Evolutionary conservation across 1,140 invertebrate species (phyloP).

Genomic region (Drosophila setifemur): DNA sequence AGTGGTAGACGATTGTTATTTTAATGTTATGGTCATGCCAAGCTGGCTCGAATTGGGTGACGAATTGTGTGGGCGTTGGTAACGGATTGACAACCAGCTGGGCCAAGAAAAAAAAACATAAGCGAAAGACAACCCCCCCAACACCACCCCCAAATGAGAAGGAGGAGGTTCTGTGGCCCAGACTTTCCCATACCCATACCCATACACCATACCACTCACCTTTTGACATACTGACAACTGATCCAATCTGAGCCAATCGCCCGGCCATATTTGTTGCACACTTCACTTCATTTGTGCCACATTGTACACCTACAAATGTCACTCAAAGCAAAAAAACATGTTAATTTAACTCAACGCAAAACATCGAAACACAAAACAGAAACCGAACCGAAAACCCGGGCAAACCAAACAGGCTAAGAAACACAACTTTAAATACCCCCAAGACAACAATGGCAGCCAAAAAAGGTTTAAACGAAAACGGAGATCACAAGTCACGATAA

Average conservation of each 20-base stretch:
- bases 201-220: too few species aligned
- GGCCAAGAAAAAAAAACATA: too few species aligned
- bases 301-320: constrained; percentile 81
- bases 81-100: constrained; percentile 70
- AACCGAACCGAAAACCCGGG: neutral
- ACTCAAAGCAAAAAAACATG: constrained; percentile 77
- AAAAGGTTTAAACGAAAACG: constrained; percentile 61
- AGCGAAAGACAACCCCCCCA: too few species aligned
- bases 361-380: constrained; percentile 17
- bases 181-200: constrained; percentile 36
- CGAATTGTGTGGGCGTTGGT: constrained; percentile 75
- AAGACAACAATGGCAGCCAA: constrained; percentile 49
- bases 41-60: constrained; percentile 53
- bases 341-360: constrained; percentile 75
- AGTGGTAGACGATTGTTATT: constrained; percentile 78
- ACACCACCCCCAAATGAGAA: neutral
- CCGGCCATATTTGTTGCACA: constrained; percentile 76
- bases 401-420: constrained; percentile 10
- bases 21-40: constrained; percentile 72
- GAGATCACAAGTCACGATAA: constrained; percentile 82
- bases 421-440: constrained; percentile 41
- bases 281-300: constrained; percentile 80
- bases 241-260: constrained; percentile 39
- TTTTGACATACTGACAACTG: constrained; percentile 36
- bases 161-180: neutral